A percentile compares a stretch with the other conserved stretches of the same genome.
Evolutionary conservation across 2,113 vertebrate genomes (phyloP).

Genomic region (Morone saxatilis): DNA sequence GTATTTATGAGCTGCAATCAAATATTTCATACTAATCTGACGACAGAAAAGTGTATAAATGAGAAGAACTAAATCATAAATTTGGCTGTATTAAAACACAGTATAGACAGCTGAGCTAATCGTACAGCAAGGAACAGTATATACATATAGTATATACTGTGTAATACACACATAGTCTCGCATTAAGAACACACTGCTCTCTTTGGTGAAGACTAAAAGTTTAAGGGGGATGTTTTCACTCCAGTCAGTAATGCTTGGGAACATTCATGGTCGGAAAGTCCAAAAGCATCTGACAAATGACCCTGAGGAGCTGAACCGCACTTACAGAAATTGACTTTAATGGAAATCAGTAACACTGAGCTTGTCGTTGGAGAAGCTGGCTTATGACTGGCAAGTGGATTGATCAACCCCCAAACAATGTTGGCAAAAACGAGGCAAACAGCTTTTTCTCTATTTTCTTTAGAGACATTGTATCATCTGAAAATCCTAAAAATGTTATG

Average conservation of each 20-base stretch:
- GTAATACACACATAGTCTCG: neutral
- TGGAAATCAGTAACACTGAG: slow-evolving; percentile 12
- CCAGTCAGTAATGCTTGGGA: neutral
- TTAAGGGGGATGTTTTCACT: slow-evolving; percentile 1
- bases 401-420: neutral
- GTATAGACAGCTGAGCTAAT: neutral
- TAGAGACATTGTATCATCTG: neutral
- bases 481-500: neutral
- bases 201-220: neutral
- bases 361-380: neutral
- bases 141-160: neutral
- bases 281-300: slow-evolving; percentile 32
- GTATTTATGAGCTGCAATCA: neutral
- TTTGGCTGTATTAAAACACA: neutral
- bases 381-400: neutral
- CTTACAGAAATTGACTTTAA: slow-evolving; percentile 7
- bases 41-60: neutral
- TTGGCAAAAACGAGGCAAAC: neutral
- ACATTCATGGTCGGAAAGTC: slow-evolving; percentile 8
- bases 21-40: neutral
- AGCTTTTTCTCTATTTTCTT: neutral
- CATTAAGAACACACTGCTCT: neutral
- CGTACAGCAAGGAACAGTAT: neutral
- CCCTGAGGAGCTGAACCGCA: slow-evolving; percentile 3
- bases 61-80: neutral